phyloP scores from a whole-genome alignment of 2,797 vertebrate genomes.

The Ctenopoma kingsleyae region DNA sequence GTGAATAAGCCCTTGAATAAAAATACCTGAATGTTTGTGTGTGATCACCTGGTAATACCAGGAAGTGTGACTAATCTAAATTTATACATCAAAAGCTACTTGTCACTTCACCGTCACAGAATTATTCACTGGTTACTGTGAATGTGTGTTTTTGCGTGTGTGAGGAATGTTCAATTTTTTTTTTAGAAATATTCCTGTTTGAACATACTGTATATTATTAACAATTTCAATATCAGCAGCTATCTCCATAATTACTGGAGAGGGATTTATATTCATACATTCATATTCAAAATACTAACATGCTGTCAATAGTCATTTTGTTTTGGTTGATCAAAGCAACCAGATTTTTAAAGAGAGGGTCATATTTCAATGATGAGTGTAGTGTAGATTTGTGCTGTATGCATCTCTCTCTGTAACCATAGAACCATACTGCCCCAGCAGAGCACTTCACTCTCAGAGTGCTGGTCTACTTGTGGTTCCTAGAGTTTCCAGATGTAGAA shows the following conservation, averaged over 20 bases:
- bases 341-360: not conserved
- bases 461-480: no score
- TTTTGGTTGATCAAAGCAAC: slow-evolving; percentile 9
- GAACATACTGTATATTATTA: not conserved
- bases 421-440: no score
- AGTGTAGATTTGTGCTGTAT: not conserved
- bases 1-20: slow-evolving; percentile 5
- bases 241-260: not conserved
- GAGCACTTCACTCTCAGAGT: no score
- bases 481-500: no score
- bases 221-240: not conserved
- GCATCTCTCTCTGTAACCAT: no score
- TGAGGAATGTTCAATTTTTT: not conserved
- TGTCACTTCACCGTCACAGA: slow-evolving; percentile 45
- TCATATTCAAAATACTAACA: no score
- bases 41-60: slow-evolving; percentile 34
- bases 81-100: slow-evolving; percentile 58
- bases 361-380: slow-evolving; percentile 10
- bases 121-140: slow-evolving; percentile 23
- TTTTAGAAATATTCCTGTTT: slow-evolving; percentile 20
- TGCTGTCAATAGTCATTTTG: not conserved
- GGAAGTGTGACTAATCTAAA: slow-evolving; percentile 52
- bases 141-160: not conserved
- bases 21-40: slow-evolving; percentile 31
- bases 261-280: no score